A percentile compares a stretch with the other conserved stretches of the same genome.
Evolutionary conservation across 2,113 vertebrate genomes (phyloP).

Genomic region (Phyllopteryx taeniolatus): DNA sequence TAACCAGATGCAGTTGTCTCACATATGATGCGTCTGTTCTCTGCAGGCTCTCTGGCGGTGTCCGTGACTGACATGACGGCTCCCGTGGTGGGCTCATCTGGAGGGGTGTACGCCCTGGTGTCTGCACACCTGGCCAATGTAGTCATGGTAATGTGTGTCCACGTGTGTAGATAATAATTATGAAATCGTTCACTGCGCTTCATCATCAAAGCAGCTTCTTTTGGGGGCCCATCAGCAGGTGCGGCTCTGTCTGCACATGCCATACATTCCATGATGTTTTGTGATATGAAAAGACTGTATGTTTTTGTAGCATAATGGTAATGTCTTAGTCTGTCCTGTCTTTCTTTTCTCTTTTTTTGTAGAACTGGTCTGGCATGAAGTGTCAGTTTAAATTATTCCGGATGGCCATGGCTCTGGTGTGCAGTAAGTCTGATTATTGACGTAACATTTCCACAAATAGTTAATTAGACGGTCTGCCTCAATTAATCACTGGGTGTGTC

Average conservation of each 20-base stretch:
- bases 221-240: conserved; percentile 35
- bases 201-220: conserved; percentile 30
- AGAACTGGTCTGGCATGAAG: conserved; percentile 99
- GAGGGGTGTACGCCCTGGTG: conserved; percentile 92
- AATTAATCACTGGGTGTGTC: too few relatives aligned
- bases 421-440: conserved; percentile 84
- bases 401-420: conserved; percentile 95
- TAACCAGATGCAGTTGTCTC: conserved; percentile 1
- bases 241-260: conserved; percentile 48
- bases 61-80: conserved; percentile 96
- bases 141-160: conserved; percentile 83
- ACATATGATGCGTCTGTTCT: conserved; percentile 16
- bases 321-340: conserved; percentile 1
- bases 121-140: conserved; percentile 97
- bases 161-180: conserved; percentile 12
- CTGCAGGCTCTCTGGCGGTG: conserved; percentile 87
- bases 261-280: conserved; percentile 44
- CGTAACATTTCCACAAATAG: too few relatives aligned
- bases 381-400: conserved; percentile 97
- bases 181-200: conserved; percentile 38
- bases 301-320: conserved; percentile 21
- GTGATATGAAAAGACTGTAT: conserved; percentile 19
- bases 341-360: conserved; percentile 27
- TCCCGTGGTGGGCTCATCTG: conserved; percentile 91
- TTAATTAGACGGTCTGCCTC: too few relatives aligned